Conservation (phyloP, 1,140 invertebrate species). For the Drosophila willistoni region DNA sequence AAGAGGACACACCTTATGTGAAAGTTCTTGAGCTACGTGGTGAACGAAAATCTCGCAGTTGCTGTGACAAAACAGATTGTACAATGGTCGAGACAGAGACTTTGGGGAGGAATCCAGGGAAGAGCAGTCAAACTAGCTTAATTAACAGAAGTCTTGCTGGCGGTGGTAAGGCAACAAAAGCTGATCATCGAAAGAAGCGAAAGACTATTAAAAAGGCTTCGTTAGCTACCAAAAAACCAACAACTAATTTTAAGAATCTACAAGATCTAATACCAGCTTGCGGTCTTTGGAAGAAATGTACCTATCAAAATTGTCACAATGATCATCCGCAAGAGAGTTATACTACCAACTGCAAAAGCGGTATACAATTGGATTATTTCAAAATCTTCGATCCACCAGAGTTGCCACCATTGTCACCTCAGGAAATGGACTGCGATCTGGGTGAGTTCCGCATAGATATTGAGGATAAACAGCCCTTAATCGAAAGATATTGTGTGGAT, state of each 20-base stretch:
- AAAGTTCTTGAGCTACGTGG: constrained; percentile 21
- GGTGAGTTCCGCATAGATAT: constrained; percentile 11
- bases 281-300: constrained; percentile 5
- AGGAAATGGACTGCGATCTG: background rate
- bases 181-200: background rate
- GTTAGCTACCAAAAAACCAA: no score
- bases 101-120: background rate
- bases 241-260: background rate
- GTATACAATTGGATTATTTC: constrained; percentile 39
- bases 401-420: background rate
- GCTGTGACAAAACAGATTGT: background rate
- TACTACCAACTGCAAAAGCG: background rate
- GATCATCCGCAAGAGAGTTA: background rate
- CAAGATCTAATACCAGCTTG: constrained; percentile 26
- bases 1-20: background rate
- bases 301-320: background rate
- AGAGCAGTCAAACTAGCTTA: background rate
- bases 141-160: background rate
- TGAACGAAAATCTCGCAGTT: background rate
- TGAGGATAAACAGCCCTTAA: constrained; percentile 27
- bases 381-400: constrained; percentile 34
- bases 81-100: background rate
- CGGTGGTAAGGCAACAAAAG: background rate
- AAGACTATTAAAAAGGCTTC: background rate
- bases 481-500: constrained; percentile 30